Evolutionary conservation across 2,113 vertebrate species (phyloP).

Genomic region (Amphiprion percula): DNA sequence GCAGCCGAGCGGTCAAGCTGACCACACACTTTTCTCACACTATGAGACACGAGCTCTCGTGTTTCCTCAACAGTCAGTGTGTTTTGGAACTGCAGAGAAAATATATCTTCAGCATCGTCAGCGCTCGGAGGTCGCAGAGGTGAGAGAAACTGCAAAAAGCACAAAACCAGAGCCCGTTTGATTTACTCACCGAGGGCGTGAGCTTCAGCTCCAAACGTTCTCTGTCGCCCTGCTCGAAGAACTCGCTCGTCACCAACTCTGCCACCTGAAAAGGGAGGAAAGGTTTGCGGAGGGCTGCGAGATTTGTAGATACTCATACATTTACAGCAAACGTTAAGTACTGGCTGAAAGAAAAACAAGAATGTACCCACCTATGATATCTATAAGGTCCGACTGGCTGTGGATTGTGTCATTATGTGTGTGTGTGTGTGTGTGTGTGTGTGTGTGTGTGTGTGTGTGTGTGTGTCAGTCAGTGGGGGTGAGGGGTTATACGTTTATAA

Average conservation of each 20-base stretch:
- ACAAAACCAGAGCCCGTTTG: slow-evolving; percentile 19
- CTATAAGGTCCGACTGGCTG: too few species aligned
- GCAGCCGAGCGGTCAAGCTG: slow-evolving; percentile 58
- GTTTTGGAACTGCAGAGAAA: slow-evolving; percentile 47
- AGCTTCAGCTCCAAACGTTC: slow-evolving; percentile 97
- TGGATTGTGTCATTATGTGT: too few species aligned
- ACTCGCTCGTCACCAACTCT: slow-evolving; percentile 98
- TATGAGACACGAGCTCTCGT: slow-evolving; percentile 47
- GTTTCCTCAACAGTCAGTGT: slow-evolving; percentile 51
- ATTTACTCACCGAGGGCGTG: slow-evolving; percentile 93
- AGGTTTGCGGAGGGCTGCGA: background rate
- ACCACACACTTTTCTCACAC: slow-evolving; percentile 50
- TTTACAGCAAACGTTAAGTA: too few species aligned
- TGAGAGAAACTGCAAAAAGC: slow-evolving; percentile 44
- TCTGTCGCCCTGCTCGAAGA: slow-evolving; percentile 99
- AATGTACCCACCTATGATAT: too few species aligned
- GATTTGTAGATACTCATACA: background rate
- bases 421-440: too few species aligned
- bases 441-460: too few species aligned
- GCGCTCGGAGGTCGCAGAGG: slow-evolving; percentile 49
- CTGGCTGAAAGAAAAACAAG: too few species aligned
- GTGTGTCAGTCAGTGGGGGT: too few species aligned
- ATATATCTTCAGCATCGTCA: slow-evolving; percentile 57
- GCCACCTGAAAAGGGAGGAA: slow-evolving; percentile 88
- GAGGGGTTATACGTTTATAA: too few species aligned